A percentile compares a stretch with the other conserved stretches of the same genome.
Evolutionary conservation across 53 echinoderm and acorn worm species (phyloP).

Genomic region (Zoroaster sp.): DNA sequence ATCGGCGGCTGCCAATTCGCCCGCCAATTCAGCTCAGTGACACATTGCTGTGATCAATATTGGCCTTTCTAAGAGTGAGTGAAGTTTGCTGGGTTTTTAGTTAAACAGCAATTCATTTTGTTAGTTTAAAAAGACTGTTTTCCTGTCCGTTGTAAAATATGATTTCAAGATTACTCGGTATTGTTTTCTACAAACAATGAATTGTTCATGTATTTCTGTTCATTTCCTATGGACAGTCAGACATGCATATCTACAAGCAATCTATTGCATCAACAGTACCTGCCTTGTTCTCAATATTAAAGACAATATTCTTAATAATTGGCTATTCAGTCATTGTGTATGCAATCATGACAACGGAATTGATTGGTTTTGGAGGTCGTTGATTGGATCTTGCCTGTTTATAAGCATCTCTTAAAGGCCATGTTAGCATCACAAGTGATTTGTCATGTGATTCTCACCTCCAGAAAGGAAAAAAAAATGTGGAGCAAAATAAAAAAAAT

Average conservation of each 20-base stretch:
- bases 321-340: background rate
- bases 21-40: slow-evolving; percentile 24
- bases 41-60: background rate
- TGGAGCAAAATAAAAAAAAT: background rate
- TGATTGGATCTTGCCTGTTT: slow-evolving; percentile 2
- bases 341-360: slow-evolving; percentile 18
- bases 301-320: background rate
- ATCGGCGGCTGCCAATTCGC: slow-evolving; percentile 8
- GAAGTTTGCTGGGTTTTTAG: background rate
- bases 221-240: background rate
- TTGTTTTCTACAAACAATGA: background rate
- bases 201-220: background rate
- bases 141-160: too few relatives aligned
- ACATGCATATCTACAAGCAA: too few relatives aligned
- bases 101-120: background rate
- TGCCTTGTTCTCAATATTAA: background rate
- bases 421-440: slow-evolving; percentile 10
- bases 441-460: slow-evolving; percentile 12
- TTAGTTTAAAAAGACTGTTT: too few relatives aligned
- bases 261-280: too few relatives aligned
- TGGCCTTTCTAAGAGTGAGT: background rate
- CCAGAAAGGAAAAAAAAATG: background rate
- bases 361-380: background rate
- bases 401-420: background rate
- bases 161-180: too few relatives aligned